Conservation (phyloP, 1,140 invertebrate species). For the Drosophila kohkoa region DNA sequence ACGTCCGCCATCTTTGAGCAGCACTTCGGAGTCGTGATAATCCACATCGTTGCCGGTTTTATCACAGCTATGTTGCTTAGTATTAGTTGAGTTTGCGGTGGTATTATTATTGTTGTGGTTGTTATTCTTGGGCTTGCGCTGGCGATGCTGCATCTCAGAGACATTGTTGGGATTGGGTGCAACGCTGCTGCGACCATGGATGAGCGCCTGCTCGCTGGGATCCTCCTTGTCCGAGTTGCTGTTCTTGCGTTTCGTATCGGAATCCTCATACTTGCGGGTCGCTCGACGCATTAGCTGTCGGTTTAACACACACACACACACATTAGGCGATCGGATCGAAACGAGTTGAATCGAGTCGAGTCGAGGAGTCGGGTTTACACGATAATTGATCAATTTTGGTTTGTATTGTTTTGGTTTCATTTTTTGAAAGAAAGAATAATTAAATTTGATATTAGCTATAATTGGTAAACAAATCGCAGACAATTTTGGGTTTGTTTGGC, state of each 20-base stretch:
- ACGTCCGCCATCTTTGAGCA: conserved; percentile 62
- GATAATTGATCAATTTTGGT: conserved; percentile 24
- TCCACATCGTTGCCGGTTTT: conserved; percentile 69
- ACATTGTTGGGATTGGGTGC: conserved; percentile 33
- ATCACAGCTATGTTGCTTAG: conserved; percentile 77
- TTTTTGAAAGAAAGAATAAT: conserved; percentile 74
- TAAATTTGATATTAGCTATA: conserved; percentile 71
- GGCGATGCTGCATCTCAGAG: conserved; percentile 80
- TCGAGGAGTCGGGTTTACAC: conserved; percentile 15
- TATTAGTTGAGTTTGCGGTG: conserved; percentile 56
- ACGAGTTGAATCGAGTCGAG: conserved; percentile 25
- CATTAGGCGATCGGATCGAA: conserved; percentile 17
- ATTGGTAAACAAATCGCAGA: conserved; percentile 41
- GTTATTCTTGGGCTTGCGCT: conserved; percentile 65
- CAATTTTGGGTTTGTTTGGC: conserved; percentile 36
- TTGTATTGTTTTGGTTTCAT: not conserved
- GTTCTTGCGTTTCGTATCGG: conserved; percentile 77
- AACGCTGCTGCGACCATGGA: conserved; percentile 50
- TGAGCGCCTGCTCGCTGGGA: conserved; percentile 63
- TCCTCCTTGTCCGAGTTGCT: conserved; percentile 84
- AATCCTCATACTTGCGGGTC: conserved; percentile 67
- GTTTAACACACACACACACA: conserved; percentile 7
- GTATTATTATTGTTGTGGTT: conserved; percentile 63
- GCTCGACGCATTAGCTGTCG: conserved; percentile 71
- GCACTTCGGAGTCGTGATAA: conserved; percentile 64